phyloP scores from a whole-genome alignment of 2,888 invertebrate genomes.

The Orchesellides sinensis region DNA sequence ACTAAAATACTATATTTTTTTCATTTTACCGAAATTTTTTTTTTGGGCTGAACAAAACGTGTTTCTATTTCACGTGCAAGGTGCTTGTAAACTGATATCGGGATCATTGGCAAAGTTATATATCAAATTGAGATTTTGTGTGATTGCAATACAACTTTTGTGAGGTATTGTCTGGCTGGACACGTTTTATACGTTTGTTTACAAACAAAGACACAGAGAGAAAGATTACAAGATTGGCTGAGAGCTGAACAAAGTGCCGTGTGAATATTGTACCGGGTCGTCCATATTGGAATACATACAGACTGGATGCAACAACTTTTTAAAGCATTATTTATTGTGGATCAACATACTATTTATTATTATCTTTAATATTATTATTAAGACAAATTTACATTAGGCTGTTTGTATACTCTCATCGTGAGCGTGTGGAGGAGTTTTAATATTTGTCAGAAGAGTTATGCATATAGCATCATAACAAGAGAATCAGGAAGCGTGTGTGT shows the following conservation, averaged over 20 bases:
- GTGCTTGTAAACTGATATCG: no score
- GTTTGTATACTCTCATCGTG: no score
- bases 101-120: no score
- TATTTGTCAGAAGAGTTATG: no score
- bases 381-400: no score
- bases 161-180: background rate
- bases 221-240: background rate
- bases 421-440: no score
- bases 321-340: no score
- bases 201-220: conserved; percentile 3
- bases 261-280: conserved; percentile 10
- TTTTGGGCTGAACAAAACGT: background rate
- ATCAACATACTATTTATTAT: no score
- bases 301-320: no score
- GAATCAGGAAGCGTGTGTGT: conserved; percentile 17
- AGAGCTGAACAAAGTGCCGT: conserved; percentile 23
- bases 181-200: background rate
- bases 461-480: no score
- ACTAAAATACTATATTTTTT: conserved; percentile 4
- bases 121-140: background rate
- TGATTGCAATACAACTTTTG: background rate
- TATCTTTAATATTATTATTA: no score
- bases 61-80: background rate
- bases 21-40: background rate
- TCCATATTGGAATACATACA: no score